Evolutionary conservation across 2,888 invertebrate species (phyloP), one percentile per base, ranked within the genome.

Genomic region (Chromoteleia sp.): DNA sequence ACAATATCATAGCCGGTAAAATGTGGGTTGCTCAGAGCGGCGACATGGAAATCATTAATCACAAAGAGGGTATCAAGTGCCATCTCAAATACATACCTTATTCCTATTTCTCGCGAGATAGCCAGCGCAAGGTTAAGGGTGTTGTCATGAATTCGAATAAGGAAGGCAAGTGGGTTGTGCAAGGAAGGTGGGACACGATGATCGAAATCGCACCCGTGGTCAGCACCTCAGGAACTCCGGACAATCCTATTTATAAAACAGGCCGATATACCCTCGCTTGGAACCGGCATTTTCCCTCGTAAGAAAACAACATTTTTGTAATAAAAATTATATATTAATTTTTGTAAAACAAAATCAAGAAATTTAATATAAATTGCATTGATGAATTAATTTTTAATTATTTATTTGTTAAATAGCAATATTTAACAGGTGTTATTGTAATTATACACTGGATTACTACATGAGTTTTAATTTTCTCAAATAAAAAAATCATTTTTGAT

Each of bases 11-110:
- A 87, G 99, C 99, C 75, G 99, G 99, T 84, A 98, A 98, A 92
- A 93, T 99, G 86, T 99, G 99, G 99, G 98, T 99, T 76, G 99
- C 99, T 93, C 98, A 99, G 92, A 98, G 99, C 91, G 99, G 99
- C 50, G 99, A 99, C 91, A 99, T 98, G 98, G 98, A 99, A 92
- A 99, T 99, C 84, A 94, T 95, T 77, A 99, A 99, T 91, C 96
- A 97, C 83, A 95, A 95, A 48, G 95, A 95, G 63, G 98, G 98
- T 61, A 97, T 98, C 90, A 97, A 97, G 92, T 99, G 99, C 92
- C 97, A 98, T 91, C 94, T 99, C 86, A 99, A 99, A 93, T 99
- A 98, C 93, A 96, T 97, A 90, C 98, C 99, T 17, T 99, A 99
- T 93, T 98, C 98, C 83, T 99, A 99, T 93, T 99, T 99, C 93